Conservation (phyloP, 2,113 vertebrate species). For the Numenius arquata region DNA sequence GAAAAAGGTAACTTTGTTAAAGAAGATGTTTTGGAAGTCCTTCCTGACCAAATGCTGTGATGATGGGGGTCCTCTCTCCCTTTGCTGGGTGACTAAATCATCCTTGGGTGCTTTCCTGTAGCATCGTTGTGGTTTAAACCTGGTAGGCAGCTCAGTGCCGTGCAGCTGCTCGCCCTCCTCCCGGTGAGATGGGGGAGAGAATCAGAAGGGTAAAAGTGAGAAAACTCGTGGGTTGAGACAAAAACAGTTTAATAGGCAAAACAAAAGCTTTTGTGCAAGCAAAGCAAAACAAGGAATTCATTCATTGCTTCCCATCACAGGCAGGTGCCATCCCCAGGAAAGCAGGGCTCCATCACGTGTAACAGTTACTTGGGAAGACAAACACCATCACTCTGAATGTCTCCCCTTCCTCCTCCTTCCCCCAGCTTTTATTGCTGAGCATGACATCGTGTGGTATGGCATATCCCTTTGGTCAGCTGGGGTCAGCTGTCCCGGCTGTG, state of each 20-base stretch:
- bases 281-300: neutral
- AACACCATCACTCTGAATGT: fast-evolving
- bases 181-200: neutral
- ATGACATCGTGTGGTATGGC: fast-evolving
- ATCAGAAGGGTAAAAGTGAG: neutral
- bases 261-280: fast-evolving
- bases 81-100: neutral
- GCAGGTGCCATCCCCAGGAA: neutral
- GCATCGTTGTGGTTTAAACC: fast-evolving
- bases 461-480: neutral
- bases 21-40: neutral
- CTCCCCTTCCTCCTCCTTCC: fast-evolving
- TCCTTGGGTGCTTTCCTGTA: neutral
- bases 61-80: neutral
- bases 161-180: fast-evolving
- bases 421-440: neutral
- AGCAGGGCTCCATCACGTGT: fast-evolving
- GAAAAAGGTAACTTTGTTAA: slow-evolving; percentile 80
- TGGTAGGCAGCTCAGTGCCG: neutral
- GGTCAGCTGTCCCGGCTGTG: neutral
- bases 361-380: neutral
- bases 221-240: neutral
- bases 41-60: neutral
- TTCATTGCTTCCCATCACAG: neutral
- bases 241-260: neutral